These are phyloP conservation scores for Adoxophyes honmai DNA, from an alignment of 1,140 invertebrate genomes.

Conservation along the genomic window DNA sequence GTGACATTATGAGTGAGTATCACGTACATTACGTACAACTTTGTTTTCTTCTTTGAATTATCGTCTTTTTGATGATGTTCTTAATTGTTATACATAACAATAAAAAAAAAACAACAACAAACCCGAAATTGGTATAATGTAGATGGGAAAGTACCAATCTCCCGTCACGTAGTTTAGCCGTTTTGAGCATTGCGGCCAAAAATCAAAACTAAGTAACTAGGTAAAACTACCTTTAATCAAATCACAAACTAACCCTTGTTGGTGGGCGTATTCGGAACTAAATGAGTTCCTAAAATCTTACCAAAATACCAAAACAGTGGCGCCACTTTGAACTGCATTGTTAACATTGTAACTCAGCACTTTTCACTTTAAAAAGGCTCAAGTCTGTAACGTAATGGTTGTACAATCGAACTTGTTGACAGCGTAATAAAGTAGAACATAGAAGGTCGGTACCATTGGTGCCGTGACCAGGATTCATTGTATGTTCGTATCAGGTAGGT, in stretches of 20 bases:
- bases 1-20: too few species aligned
- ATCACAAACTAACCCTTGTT: neutral
- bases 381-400: neutral
- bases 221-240: neutral
- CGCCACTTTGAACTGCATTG: conserved; percentile 1
- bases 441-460: neutral
- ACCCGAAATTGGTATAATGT: too few species aligned
- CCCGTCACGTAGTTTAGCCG: neutral
- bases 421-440: neutral
- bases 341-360: neutral
- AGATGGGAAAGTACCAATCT: too few species aligned
- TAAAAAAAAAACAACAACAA: too few species aligned
- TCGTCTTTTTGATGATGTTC: too few species aligned
- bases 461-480: too few species aligned
- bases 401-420: neutral
- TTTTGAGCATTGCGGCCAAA: neutral
- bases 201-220: conserved; percentile 8
- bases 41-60: too few species aligned
- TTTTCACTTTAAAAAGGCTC: neutral
- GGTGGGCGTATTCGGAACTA: neutral
- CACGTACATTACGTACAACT: too few species aligned
- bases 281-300: neutral
- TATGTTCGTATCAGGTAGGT: too few species aligned
- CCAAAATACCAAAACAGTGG: neutral
- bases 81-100: too few species aligned